Evolutionary conservation across 2,888 invertebrate species (phyloP), one percentile per base, ranked within the genome.

Genomic region (Palloptera scutellata): DNA sequence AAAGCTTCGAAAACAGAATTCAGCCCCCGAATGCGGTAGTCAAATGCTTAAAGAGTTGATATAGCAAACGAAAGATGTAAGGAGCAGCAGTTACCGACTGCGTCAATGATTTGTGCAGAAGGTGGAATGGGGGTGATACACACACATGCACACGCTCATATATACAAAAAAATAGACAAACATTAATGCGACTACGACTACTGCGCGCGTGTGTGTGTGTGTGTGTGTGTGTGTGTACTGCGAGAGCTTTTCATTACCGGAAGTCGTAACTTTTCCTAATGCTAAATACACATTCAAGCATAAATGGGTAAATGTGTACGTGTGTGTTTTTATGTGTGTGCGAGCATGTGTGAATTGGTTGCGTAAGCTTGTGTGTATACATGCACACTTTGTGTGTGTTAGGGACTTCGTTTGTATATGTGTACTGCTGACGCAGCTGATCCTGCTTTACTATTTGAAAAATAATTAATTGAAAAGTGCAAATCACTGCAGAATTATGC

Each of bases 401-500:
- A 8, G 48, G 48, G 48, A 15, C 30, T 30, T 30, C 3, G 30
- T 30, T 30, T 30, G 6, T 6, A 30, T 30, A 30, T 30, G 30
- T 30, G 6, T 13, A 52, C 40, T 59, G 59, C 59, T 59, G 65
- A 59, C 59, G 52, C 52, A 51, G 59, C 65, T 65, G 65, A 51
- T 59, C 48, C 53, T 51, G 51, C n/a, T 59, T 53, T 52, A 41
- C 42, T 43, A 30, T 15, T 64, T 40, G 17, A 45, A 40, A 59
- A 58, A 64, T 64, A 65, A 65, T 65, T 65, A 65, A 65, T 65
- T 65, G 65, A 65, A 65, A 65, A 65, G 51, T 65, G 65, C 58
- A 59, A 65, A 65, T 65, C 65, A 65, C 51, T 59, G 58, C 64
- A 64, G 58, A 57, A 58, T 57, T 54, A 45, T 54, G 54, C 54